Evolutionary conservation across 2,797 vertebrate species (phyloP), one percentile per base, ranked within the genome.

Genomic region (Petrocephalus sullivani): DNA sequence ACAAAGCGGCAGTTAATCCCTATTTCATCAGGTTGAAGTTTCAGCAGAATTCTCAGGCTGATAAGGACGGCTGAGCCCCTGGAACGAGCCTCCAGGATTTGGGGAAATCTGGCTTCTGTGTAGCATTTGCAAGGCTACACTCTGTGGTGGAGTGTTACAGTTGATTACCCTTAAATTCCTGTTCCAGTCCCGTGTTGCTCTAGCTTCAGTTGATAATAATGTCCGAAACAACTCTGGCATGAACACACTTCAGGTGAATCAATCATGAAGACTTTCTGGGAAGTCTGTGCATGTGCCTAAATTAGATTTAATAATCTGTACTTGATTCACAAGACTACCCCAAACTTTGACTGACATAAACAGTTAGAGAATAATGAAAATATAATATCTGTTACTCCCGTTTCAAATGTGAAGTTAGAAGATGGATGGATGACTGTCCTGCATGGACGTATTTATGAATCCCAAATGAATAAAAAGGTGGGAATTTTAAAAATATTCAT

Each of bases 21-120:
- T 78, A 78, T 78, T 78, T 41, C 71, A 49, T n/a, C 71, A 78
- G 71, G 71, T 78, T 7, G 71, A 46, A 78, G 71, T 78, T 78
- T 78, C 71, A 46, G 71, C 71, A 78, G 71, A 78, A 78, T 37
- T 78, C 71, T 78, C 16, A 2, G 33, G 37, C 71, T 8, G 71
- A 78, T 78, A 78, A 46, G 71, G 37, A 19, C 16, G 1, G 7
- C 2, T 2, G 37, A n/a, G 71, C 14, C 3, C 16, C 71, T 49
- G 71, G 37, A 46, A 49, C n/a, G 71, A 46, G 71, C 41, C 7
- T 6, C 37, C 37, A n/a, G 14, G 71, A 78, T 78, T 46, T 78
- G 71, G 41, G 71, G 71, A 49, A 49, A 49, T 49, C 7, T 78
- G 71, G 71, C 37, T 78, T 78, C 71, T n/a, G 71, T 78, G 14